These are phyloP conservation scores for Camponotus floridanus DNA, from an alignment of 1,140 invertebrate genomes.

Conservation along the genomic window DNA sequence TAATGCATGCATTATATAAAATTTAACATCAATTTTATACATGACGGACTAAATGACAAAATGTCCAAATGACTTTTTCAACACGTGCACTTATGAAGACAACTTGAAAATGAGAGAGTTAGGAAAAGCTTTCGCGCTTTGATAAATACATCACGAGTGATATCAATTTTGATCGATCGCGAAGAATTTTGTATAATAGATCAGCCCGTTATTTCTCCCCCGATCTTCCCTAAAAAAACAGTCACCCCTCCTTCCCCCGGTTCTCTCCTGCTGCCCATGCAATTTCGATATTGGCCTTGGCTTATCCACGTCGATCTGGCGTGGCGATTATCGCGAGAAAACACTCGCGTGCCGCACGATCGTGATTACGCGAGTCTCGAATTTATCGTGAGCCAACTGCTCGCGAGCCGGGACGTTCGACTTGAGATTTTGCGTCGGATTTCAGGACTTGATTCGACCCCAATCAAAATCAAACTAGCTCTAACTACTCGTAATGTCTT, in stretches of 20 bases:
- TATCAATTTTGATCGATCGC: background rate
- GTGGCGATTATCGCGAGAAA: slow-evolving; percentile 14
- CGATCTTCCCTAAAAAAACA: background rate
- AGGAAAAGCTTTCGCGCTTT: background rate
- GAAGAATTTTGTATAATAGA: background rate
- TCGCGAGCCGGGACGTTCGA: slow-evolving; percentile 16
- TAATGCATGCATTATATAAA: no score
- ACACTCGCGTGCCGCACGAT: slow-evolving; percentile 34
- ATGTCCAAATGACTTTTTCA: background rate
- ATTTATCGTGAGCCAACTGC: slow-evolving; percentile 24
- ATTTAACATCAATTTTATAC: background rate
- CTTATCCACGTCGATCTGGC: slow-evolving; percentile 26
- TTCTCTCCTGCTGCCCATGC: background rate
- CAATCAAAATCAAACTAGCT: slow-evolving; percentile 43
- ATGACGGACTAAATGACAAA: background rate
- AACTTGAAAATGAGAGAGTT: background rate
- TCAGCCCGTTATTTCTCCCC: background rate
- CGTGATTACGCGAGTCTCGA: slow-evolving; percentile 23
- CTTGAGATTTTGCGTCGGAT: slow-evolving; percentile 36
- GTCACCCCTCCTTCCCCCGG: no score
- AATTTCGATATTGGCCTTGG: slow-evolving; percentile 20
- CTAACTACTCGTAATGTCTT: slow-evolving; percentile 48
- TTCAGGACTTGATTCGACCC: slow-evolving; percentile 15
- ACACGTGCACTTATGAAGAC: background rate
- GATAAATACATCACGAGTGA: background rate